Evolutionary conservation across 2,113 vertebrate genomes (phyloP).

Genomic region (Poeciliopsis turrubarensis): DNA sequence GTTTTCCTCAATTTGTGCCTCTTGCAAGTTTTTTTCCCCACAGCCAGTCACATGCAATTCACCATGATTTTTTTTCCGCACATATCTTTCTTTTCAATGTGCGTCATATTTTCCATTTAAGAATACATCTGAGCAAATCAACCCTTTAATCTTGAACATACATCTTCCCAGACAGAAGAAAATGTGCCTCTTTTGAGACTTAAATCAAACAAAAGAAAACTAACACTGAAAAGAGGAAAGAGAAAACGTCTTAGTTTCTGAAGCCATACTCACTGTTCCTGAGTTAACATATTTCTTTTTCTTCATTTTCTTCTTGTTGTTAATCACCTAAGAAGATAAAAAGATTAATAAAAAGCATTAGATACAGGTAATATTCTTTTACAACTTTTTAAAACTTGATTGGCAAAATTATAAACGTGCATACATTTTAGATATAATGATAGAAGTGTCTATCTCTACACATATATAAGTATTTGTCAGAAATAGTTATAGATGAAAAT

Average conservation of each 20-base stretch:
- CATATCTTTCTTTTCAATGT: too few species aligned
- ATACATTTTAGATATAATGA: not conserved
- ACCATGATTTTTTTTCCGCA: not conserved
- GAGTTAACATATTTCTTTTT: constrained; percentile 97
- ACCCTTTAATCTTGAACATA: too few species aligned
- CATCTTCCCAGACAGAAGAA: not conserved
- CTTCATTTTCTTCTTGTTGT: constrained; percentile 97
- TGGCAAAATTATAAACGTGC: not conserved
- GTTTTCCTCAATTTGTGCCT: constrained; percentile 3
- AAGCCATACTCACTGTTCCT: constrained; percentile 87
- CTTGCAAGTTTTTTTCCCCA: not conserved
- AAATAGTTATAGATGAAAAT: constrained; percentile 1
- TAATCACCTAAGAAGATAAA: constrained; percentile 85
- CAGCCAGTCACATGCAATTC: not conserved
- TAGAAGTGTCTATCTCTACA: too few species aligned
- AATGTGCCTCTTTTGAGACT: not conserved
- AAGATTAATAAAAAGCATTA: constrained; percentile 36
- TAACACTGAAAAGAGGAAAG: not conserved
- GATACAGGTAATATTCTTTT: not conserved
- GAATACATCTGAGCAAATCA: not conserved
- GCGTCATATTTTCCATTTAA: not conserved
- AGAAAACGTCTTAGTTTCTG: constrained; percentile 8
- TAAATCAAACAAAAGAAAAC: not conserved
- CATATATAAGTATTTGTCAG: not conserved
- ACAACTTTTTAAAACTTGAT: not conserved